A percentile compares a stretch with the other conserved stretches of the same genome.
phyloP scores from a whole-genome alignment of 2,888 invertebrate genomes.

The Thera britannica region DNA sequence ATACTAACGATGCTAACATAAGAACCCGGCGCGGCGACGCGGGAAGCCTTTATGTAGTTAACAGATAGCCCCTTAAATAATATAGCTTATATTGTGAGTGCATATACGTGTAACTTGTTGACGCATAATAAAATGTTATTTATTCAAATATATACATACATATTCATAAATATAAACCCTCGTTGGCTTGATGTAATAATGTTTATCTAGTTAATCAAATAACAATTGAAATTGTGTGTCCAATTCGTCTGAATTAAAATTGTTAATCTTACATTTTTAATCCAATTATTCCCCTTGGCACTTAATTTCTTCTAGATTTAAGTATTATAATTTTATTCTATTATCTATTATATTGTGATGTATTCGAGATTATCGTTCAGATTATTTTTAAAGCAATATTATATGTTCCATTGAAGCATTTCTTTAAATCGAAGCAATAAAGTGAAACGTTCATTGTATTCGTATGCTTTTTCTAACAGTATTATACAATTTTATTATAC shows the following conservation, averaged over 20 bases:
- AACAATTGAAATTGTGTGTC: constrained; percentile 45
- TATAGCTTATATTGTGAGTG: constrained; percentile 66
- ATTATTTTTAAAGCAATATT: constrained; percentile 69
- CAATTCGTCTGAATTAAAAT: constrained; percentile 47
- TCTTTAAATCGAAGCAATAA: constrained; percentile 70
- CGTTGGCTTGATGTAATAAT: constrained; percentile 69
- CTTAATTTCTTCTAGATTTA: constrained; percentile 68
- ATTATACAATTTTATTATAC: constrained; percentile 51
- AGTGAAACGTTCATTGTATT: constrained; percentile 51
- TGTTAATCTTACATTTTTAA: constrained; percentile 41
- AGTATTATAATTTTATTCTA: constrained; percentile 58
- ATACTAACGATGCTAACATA: constrained; percentile 70
- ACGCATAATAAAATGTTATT: constrained; percentile 77
- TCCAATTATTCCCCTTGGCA: constrained; percentile 55
- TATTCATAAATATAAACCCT: constrained; percentile 61
- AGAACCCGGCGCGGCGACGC: constrained; percentile 64
- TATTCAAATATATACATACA: constrained; percentile 49
- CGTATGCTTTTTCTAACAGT: constrained; percentile 54
- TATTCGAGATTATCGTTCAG: constrained; percentile 68
- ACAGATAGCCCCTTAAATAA: constrained; percentile 58
- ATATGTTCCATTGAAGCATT: constrained; percentile 63
- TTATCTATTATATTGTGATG: constrained; percentile 65
- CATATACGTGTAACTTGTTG: constrained; percentile 70
- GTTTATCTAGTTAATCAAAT: constrained; percentile 49
- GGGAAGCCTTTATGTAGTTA: constrained; percentile 67